Evolutionary conservation across 2,888 invertebrate species (phyloP).

Genomic region (Melanostoma scalare): DNA sequence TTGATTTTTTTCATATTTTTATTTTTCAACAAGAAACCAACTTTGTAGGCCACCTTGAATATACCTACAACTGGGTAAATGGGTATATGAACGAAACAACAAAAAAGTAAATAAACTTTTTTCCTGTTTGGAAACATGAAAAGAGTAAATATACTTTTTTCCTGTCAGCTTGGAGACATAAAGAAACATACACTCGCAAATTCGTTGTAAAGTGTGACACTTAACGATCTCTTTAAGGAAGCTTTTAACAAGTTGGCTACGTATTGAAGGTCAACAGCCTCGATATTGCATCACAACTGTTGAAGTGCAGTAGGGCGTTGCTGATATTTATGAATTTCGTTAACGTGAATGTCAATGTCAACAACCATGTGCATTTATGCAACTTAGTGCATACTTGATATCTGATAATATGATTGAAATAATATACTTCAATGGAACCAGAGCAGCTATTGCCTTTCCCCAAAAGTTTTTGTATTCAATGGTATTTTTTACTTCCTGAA

Average conservation of each 20-base stretch:
- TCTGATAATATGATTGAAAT: too few relatives aligned
- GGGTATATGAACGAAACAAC: not conserved
- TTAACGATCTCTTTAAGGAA: conserved; percentile 21
- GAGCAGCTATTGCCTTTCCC: too few relatives aligned
- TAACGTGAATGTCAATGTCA: conserved; percentile 11
- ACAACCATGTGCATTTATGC: conserved; percentile 16
- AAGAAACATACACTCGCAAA: conserved; percentile 1
- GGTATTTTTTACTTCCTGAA: too few relatives aligned
- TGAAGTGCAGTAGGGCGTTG: conserved; percentile 19
- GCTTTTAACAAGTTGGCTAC: conserved; percentile 12
- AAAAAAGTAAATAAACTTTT: conserved; percentile 9
- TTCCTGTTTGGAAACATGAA: not conserved
- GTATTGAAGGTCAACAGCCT: conserved; percentile 56
- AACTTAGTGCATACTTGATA: too few relatives aligned
- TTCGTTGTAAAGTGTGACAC: not conserved
- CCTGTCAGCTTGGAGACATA: not conserved
- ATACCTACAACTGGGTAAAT: conserved; percentile 22
- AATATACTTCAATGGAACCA: not conserved
- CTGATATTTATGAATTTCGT: not conserved
- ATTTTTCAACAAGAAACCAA: not conserved
- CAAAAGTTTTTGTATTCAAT: too few relatives aligned
- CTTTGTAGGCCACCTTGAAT: conserved; percentile 31
- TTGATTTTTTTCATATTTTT: not conserved
- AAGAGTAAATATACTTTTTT: conserved; percentile 1
- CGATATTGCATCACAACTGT: conserved; percentile 50